These are phyloP conservation scores for Drosophila malerkotliana DNA, from an alignment of 1,140 invertebrate species.

Conservation along the genomic window DNA sequence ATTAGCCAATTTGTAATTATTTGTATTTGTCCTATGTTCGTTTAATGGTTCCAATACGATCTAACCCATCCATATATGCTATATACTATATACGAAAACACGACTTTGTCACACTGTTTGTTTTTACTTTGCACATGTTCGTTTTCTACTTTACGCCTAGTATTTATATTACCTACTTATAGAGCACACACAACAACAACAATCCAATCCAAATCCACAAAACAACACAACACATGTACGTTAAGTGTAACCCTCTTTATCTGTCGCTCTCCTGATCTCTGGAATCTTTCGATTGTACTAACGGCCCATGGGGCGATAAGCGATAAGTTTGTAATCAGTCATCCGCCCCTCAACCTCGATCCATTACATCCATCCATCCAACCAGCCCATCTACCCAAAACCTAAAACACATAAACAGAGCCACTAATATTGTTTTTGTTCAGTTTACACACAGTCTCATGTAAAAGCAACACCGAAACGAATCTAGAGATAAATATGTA, in stretches of 20 bases:
- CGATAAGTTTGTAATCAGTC: slow-evolving; percentile 60
- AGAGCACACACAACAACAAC: slow-evolving; percentile 35
- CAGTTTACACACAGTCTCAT: slow-evolving; percentile 48
- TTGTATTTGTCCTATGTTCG: slow-evolving; percentile 73
- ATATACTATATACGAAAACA: slow-evolving; percentile 43
- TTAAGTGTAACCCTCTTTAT: slow-evolving; percentile 61
- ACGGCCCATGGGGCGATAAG: slow-evolving; percentile 51
- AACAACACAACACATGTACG: slow-evolving; percentile 50
- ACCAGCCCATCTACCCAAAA: slow-evolving; percentile 6
- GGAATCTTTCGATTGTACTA: slow-evolving; percentile 68
- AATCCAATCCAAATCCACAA: slow-evolving; percentile 14
- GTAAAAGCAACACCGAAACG: slow-evolving; percentile 35
- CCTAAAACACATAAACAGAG: slow-evolving; percentile 20
- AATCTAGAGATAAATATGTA: slow-evolving; percentile 47
- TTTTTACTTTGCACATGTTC: slow-evolving; percentile 65
- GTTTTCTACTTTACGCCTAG: slow-evolving; percentile 54
- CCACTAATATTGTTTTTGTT: slow-evolving; percentile 59
- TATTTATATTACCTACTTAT: slow-evolving; percentile 54
- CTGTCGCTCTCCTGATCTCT: slow-evolving; percentile 56
- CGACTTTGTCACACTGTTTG: slow-evolving; percentile 66
- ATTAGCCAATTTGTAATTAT: slow-evolving; percentile 52
- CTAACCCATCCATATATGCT: slow-evolving; percentile 66
- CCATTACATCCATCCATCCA: slow-evolving; percentile 14
- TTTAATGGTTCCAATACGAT: slow-evolving; percentile 69
- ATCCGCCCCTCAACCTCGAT: slow-evolving; percentile 34